Percentiles rank a stretch among this genome's conserved stretches.
phyloP scores from a whole-genome alignment of 2,888 invertebrate species.

The Ligdia adustata region DNA sequence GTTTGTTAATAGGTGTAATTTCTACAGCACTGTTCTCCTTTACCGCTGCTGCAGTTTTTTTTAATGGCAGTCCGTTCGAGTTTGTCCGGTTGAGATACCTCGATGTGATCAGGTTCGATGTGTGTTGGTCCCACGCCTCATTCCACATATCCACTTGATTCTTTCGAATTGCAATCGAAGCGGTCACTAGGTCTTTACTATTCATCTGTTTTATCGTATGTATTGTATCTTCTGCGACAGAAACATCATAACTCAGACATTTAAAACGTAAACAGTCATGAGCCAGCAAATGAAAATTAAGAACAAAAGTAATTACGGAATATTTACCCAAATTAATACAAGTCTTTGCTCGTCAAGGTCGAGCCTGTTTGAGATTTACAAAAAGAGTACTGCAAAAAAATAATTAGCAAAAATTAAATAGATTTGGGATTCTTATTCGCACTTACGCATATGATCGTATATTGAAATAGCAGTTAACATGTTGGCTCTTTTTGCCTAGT shows the following conservation, averaged over 20 bases:
- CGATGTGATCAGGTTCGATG: constrained; percentile 77
- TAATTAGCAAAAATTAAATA: constrained; percentile 66
- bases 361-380: constrained; percentile 44
- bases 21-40: constrained; percentile 60
- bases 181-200: constrained; percentile 54
- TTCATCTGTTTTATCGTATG: background rate
- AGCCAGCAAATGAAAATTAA: constrained; percentile 17
- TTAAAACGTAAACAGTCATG: background rate
- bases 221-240: too few relatives aligned
- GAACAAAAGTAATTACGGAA: constrained; percentile 27
- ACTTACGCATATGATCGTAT: constrained; percentile 72
- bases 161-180: constrained; percentile 54
- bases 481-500: constrained; percentile 55
- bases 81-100: constrained; percentile 80
- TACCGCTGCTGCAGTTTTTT: constrained; percentile 56
- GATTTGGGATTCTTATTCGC: constrained; percentile 81
- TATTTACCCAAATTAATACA: constrained; percentile 41
- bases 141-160: constrained; percentile 62
- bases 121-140: constrained; percentile 71
- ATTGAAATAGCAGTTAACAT: constrained; percentile 65
- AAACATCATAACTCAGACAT: constrained; percentile 4
- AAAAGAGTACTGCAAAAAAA: constrained; percentile 55
- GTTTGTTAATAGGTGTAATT: constrained; percentile 50
- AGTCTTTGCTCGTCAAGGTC: constrained; percentile 44
- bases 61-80: constrained; percentile 63